Evolutionary conservation across 2,113 vertebrate genomes (phyloP), one percentile per base, ranked within the genome.

Genomic region (Rhinichthys klamathensis): DNA sequence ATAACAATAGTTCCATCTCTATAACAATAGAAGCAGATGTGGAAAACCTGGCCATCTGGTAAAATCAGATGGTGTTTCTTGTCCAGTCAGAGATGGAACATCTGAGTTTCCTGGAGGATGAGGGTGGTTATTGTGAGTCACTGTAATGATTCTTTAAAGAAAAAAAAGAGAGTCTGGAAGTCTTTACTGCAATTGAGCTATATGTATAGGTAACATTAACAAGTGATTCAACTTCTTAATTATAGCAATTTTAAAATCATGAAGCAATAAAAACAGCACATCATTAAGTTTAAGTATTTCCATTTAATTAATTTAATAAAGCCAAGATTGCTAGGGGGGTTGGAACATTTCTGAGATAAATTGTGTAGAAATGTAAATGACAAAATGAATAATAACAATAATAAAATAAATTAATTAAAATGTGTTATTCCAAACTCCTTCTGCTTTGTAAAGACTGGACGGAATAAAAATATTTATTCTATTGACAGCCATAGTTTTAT

Each of bases 111-210:
- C 32, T 12, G 35, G 3, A n/a, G 25, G 8, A 6, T 32, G 49
- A 6, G 27, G 13, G 46, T 35, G 78, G 78, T 30, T 65, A 30
- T 46, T 25, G 25, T 82, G 61, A 49, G 80, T 82, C 61, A 69
- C 25, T 51, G 41, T 12, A 12, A 69, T 8, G 16, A 8, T 27
- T 46, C 6, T 49, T 49, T 27, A 23, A 23, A 2, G 16, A 3
- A 21, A 54, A 54, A 54, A 6, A 16, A n/a, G 6, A 6, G 2
- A 9, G 7, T 23, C 6, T 8, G 2, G 18, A 9, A 23, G 15
- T 51, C 4, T 51, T 51, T 16, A 1, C 49, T 51, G 49, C 13
- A 13, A 16, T 16, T 3, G 2, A 12, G 46, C 1, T 13, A 13
- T 4, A 15, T n/a, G n/a, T 49, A 15, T 51, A 51, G 3, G 13